A percentile compares a stretch with the other conserved stretches of the same genome.
These are phyloP conservation scores for Fragum fragum DNA, from an alignment of 2,888 invertebrate genomes.

Conservation along the genomic window DNA sequence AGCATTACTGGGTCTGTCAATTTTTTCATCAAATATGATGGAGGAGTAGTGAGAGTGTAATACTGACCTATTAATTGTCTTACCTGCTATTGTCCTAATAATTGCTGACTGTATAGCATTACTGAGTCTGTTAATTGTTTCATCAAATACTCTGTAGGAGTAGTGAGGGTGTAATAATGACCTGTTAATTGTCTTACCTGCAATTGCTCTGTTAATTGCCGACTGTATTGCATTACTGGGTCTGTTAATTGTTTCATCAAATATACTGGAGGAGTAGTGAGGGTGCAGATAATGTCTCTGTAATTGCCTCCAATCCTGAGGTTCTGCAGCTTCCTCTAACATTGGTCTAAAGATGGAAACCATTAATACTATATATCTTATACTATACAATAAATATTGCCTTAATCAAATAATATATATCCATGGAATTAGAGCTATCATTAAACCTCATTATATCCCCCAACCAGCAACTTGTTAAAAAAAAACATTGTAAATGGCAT, in stretches of 20 bases:
- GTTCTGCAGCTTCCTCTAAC: neutral
- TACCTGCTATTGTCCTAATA: conserved; percentile 84
- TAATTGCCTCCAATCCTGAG: conserved; percentile 71
- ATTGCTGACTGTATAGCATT: conserved; percentile 85
- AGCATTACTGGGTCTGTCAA: conserved; percentile 81
- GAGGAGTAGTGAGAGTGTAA: conserved; percentile 85
- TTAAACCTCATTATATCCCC: no score
- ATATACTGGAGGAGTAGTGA: conserved; percentile 82
- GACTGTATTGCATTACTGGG: conserved; percentile 83
- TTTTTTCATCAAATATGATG: conserved; percentile 83
- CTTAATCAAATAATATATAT: no score
- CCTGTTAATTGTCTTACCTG: conserved; percentile 57
- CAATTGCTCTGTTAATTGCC: conserved; percentile 85
- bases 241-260: conserved; percentile 83
- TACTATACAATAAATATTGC: no score
- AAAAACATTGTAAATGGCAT: no score
- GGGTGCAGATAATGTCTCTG: conserved; percentile 83
- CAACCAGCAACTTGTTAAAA: no score
- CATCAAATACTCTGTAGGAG: conserved; percentile 82
- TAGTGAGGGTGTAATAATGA: conserved; percentile 86
- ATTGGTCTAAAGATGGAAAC: no score
- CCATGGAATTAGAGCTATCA: no score
- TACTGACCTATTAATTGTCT: no score
- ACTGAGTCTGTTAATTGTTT: conserved; percentile 80
- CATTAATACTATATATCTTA: no score